Conservation (phyloP, 1,140 invertebrate species). For the Nasonia vitripennis region DNA sequence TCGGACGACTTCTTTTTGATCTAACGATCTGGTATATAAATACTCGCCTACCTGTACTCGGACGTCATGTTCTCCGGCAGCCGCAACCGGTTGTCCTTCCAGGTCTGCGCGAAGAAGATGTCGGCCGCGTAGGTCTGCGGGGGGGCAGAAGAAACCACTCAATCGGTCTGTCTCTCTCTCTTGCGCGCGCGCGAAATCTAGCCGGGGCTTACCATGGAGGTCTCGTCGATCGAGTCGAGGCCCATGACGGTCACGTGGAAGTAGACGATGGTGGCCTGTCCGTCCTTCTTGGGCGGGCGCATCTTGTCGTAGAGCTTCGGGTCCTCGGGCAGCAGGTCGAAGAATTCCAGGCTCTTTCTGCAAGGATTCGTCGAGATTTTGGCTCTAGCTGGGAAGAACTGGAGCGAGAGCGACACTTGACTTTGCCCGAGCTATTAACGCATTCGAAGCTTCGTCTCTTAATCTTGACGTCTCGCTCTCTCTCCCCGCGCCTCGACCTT, state of each 20-base stretch:
- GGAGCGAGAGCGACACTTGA: slow-evolving; percentile 38
- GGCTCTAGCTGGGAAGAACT: neutral
- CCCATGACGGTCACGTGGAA: slow-evolving; percentile 96
- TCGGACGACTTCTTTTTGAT: no score
- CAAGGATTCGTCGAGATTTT: neutral
- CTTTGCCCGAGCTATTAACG: no score
- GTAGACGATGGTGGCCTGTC: slow-evolving; percentile 88
- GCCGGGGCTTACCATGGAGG: slow-evolving; percentile 84
- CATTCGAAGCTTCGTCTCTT: no score
- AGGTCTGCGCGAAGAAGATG: slow-evolving; percentile 93
- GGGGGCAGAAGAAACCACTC: neutral
- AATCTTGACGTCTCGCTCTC: no score
- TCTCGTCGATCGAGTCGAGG: slow-evolving; percentile 93
- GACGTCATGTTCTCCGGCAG: slow-evolving; percentile 94
- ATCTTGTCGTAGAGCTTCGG: slow-evolving; percentile 92
- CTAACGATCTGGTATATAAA: no score
- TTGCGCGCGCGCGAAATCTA: no score
- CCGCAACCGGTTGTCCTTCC: slow-evolving; percentile 91
- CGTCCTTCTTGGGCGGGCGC: slow-evolving; percentile 91
- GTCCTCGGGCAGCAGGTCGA: slow-evolving; percentile 89
- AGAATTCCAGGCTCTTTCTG: slow-evolving; percentile 85
- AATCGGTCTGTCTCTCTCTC: no score
- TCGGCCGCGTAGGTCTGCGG: slow-evolving; percentile 89
- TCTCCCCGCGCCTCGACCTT: no score
- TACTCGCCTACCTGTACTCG: slow-evolving; percentile 86